phyloP scores from a whole-genome alignment of 2,888 invertebrate genomes.

The Conomelus anceps region DNA sequence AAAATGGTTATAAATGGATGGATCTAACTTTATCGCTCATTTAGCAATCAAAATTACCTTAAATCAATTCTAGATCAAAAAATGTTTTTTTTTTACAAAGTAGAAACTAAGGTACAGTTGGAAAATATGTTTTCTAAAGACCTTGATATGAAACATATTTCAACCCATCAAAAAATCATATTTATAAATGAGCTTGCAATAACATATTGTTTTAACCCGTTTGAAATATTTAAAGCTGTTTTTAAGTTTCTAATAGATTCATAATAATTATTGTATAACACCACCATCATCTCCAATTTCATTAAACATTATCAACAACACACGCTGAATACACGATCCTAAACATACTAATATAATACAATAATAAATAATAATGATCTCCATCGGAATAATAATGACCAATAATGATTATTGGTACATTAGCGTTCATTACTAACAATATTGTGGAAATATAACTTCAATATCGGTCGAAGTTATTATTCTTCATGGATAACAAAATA shows the following conservation, averaged over 20 bases:
- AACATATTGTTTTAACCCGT: background rate
- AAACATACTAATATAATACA: background rate
- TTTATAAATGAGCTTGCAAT: background rate
- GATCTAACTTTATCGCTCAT: too few species aligned
- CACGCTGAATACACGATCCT: background rate
- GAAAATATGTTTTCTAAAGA: too few species aligned
- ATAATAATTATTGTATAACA: background rate
- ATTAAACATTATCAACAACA: background rate
- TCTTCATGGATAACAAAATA: background rate
- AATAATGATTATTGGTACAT: background rate
- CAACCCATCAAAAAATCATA: background rate
- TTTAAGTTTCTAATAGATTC: background rate
- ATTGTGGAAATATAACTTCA: background rate
- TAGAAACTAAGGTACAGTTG: too few species aligned
- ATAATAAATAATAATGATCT: background rate
- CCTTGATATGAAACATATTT: background rate
- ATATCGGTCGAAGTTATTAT: background rate
- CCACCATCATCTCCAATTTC: background rate
- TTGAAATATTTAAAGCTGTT: background rate
- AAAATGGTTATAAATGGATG: background rate
- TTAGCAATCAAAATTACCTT: background rate
- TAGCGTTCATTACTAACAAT: background rate
- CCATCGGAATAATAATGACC: too few species aligned
- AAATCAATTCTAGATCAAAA: too few species aligned
- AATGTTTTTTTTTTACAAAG: too few species aligned